Base-by-base conservation (phyloP, 2,113 vertebrate genomes). In the Pholis gunnellus region DNA sequence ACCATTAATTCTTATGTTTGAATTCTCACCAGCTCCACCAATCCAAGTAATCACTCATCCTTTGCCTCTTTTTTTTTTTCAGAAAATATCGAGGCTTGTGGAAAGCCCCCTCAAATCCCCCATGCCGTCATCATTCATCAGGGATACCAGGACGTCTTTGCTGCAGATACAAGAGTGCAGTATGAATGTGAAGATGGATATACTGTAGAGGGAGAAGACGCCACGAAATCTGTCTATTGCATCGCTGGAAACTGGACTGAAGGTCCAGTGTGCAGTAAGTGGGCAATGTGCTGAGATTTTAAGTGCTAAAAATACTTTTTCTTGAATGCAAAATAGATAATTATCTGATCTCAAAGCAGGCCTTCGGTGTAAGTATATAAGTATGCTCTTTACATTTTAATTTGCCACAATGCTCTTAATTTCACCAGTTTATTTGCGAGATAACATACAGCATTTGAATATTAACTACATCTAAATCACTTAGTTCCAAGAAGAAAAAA, bases 181-280 rank as follows among this genome's bases (percentile, higher is more conserved):
- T 93, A 90, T 60, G 3, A 73, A 5, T 93, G 92, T 86, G 38
- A 84, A 71, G 20, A 79, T 10, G 86, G 84, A 48, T 88, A 73
- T 15, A 29, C 38, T 31, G 6, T 42, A 38, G 63, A 74, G 0
- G 44, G 38, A 48, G 0, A 0, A 13, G 0, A 9, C 0, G 11
- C 2, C 14, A 0, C 9, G 1, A 61, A n/a, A 66, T 2, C 3
- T 1, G 31, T 89, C 8, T 0, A 7, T 5, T 93, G 90, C 46
- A 0, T 4, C 0, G 0, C 1, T 61, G 44, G 75, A 60, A 1
- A 0, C 4, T 92, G 90, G 90, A 52, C 2, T 0, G 0, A 6
- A 31, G 20, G 2, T 14, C 46, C 72, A 40, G 2, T 0, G 0
- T 91, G 90, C 59, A 17, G 90, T 87, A 71, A 87, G 88, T 85